phyloP scores from a whole-genome alignment of 2,888 invertebrate species.

The Aelia acuminata region DNA sequence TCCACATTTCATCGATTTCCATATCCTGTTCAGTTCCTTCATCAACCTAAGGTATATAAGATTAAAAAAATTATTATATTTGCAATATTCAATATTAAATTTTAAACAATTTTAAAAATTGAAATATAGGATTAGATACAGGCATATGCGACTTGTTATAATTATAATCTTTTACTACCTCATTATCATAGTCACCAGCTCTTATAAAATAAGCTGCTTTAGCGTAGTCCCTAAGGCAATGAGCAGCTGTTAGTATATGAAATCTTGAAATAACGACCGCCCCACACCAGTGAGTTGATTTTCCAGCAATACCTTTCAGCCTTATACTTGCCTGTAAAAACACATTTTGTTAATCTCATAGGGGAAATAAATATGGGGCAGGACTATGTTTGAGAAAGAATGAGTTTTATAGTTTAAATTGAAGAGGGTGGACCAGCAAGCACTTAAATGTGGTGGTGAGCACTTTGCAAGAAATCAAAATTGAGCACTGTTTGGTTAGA shows the following conservation, averaged over 20 bases:
- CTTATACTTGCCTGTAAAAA: conserved; percentile 75
- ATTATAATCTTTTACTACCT: conserved; percentile 69
- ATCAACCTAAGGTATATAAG: conserved; percentile 64
- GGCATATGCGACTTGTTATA: no score
- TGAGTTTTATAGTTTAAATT: no score
- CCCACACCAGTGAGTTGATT: conserved; percentile 81
- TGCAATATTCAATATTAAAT: no score
- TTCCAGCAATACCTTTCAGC: conserved; percentile 73
- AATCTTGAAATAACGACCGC: conserved; percentile 78
- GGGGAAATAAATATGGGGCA: no score
- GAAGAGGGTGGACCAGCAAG: no score
- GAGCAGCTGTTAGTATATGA: conserved; percentile 81
- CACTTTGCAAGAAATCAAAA: no score
- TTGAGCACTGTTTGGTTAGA: no score
- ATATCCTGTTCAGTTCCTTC: conserved; percentile 81
- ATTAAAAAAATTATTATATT: no score
- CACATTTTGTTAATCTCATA: background rate
- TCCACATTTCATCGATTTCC: conserved; percentile 78
- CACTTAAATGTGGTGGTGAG: no score
- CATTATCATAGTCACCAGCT: conserved; percentile 82
- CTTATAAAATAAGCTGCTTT: conserved; percentile 79
- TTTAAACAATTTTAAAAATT: no score
- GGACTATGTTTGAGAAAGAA: no score
- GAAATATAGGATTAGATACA: no score
- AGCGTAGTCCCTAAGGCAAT: conserved; percentile 79